Conservation (phyloP, 1,140 invertebrate species). For the Macrobrachium nipponense region DNA sequence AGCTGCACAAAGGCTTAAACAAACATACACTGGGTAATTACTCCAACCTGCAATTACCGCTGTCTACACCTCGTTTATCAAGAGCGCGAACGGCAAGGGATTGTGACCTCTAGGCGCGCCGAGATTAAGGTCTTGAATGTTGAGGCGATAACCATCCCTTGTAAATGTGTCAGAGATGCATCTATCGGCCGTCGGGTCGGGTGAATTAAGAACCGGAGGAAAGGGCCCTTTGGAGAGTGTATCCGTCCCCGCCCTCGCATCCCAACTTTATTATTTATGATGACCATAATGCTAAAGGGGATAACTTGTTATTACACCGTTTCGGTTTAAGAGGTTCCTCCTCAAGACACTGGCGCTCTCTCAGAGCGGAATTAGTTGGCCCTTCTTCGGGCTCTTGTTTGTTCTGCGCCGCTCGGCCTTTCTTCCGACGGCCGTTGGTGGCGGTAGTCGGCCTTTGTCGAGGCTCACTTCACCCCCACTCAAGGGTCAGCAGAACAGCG, state of each 20-base stretch:
- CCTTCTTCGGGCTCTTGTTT: neutral
- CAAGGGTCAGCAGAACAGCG: too few species aligned
- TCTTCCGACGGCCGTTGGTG: neutral
- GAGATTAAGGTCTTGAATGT: constrained; percentile 17
- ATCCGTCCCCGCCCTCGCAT: constrained; percentile 39
- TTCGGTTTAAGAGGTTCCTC: constrained; percentile 50
- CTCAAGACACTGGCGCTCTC: constrained; percentile 45
- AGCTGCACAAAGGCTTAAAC: constrained; percentile 62
- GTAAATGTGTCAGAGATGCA: constrained; percentile 36
- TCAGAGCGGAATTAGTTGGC: constrained; percentile 29
- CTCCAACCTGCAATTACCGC: constrained; percentile 61
- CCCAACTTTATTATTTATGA: constrained; percentile 57
- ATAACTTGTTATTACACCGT: constrained; percentile 59
- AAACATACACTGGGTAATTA: constrained; percentile 61
- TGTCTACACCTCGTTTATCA: constrained; percentile 61
- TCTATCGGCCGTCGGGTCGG: constrained; percentile 49
- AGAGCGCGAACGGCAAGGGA: constrained; percentile 26
- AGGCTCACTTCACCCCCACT: neutral
- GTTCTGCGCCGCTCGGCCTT: neutral
- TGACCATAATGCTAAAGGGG: constrained; percentile 60
- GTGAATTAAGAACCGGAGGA: constrained; percentile 60
- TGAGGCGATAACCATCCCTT: neutral
- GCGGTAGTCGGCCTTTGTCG: neutral
- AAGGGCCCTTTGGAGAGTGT: constrained; percentile 39
- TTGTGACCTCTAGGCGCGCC: neutral